Base-by-base conservation (phyloP, 2,113 vertebrate genomes). In the Nicator chloris region DNA sequence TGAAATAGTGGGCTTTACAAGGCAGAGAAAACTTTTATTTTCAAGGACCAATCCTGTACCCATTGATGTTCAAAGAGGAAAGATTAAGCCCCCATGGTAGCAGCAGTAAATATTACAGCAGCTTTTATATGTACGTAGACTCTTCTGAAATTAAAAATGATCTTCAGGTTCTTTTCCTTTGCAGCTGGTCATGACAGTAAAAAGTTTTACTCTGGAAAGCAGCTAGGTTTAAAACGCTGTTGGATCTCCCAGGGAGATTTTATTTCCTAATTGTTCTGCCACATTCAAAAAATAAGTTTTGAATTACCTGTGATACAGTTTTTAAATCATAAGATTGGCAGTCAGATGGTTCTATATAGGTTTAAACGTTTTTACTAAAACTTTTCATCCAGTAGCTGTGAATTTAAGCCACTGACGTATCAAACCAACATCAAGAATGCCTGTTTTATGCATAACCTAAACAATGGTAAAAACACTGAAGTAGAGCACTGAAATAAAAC, bases 261-360 rank as follows among this genome's bases (percentile, higher is more conserved):
- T 81, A 64, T 91, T 95, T 91, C 94, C 59, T 90, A 88, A 94
- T 90, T 80, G 42, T 81, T 97, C 82, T 82, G 69, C 78, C 94
- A 92, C n/a, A 61, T 65, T 91, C 8, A 17, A 68, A 82, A 86
- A 63, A 28, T 4, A 45, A 63, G 50, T 65, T 82, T 88, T 84
- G 61, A 95, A 79, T 96, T 92, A 93, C 72, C n/a, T 51, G 35
- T 69, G 61, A 42, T 82, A 45, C 23, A 47, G 39, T 20, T 54
- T 87, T 92, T 82, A 65, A 61, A 80, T 68, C 15, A 2, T 44
- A 61, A 72, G 14, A 80, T 68, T 53, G 40, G 53, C 47, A 89
- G 30, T 72, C 37, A 57, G 40, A 21, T 54, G 21, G 17, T 64
- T 54, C 30, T 61, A 5, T 75, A n/a, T 76, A 44, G 7, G 13